Base-by-base conservation (phyloP, 2,888 invertebrate genomes). In the Loripinus fragilis region DNA sequence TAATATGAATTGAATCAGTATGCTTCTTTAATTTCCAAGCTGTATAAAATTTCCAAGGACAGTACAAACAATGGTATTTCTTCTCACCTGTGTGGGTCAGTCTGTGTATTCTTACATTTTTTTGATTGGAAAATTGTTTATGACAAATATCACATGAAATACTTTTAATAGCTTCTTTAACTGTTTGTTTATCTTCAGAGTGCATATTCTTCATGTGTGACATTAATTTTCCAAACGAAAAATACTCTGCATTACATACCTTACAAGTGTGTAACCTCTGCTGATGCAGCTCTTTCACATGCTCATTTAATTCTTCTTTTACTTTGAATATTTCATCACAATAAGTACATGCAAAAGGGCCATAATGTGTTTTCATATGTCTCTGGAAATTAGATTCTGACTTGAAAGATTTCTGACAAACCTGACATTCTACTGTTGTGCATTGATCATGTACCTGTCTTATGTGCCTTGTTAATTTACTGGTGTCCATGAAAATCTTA, bases 301-400 rank as follows among this genome's bases (percentile, higher is more conserved):
- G 60, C 1, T 3, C 8, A 33, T 60, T 60, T 15, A 60, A 33
- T 12, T n/a, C 60, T 30, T 60, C 60, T 33, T 33, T 60, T 8
- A 28, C 60, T 60, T 30, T 33, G 17, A 33, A 60, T 7, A 60
- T 60, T 60, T 60, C 60, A 2, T 30, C 3, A 23, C 60, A 60
- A 17, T 60, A 60, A 33, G 60, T 60, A 20, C 60, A 60, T 17
- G 60, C 23, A 23, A 60, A 60, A 7, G 60, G 60, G 33, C 60
- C 60, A 60, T n/a, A 60, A 33, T 60, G 60, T 3, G 20, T 20
- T 60, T 60, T 60, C 60, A 60, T 60, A 33, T 60, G 60, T 12
- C 60, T 8, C 60, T 60, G 60, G 2, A 23, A 30, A 60, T 60
- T 60, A 5, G 60, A 60, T 20, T 60, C 60, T 3, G 23, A n/a